phyloP scores from a whole-genome alignment of 2,888 invertebrate genomes.

The Parochlus steinenii region DNA sequence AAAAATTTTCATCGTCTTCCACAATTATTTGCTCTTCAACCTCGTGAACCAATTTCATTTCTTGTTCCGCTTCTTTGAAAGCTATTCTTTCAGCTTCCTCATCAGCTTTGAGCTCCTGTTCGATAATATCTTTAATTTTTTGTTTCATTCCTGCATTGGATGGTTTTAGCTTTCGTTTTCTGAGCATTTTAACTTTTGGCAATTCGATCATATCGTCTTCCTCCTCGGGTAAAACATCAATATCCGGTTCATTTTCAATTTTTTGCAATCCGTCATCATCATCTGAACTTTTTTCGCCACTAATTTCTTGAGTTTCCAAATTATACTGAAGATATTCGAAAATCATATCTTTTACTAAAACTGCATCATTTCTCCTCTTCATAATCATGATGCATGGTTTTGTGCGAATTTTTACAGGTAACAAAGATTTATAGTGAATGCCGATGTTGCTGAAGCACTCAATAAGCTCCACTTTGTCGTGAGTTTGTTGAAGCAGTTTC shows the following conservation, averaged over 20 bases:
- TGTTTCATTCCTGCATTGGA: background rate
- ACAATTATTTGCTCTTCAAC: background rate
- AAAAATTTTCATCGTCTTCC: constrained; percentile 1
- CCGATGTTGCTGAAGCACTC: constrained; percentile 71
- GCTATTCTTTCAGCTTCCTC: constrained; percentile 7
- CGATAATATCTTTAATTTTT: background rate
- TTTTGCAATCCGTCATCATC: too few species aligned
- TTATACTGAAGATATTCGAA: constrained; percentile 1
- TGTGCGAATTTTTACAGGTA: constrained; percentile 65
- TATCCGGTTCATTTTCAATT: too few species aligned
- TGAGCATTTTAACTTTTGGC: constrained; percentile 5
- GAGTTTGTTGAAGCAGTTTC: constrained; percentile 52
- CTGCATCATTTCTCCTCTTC: constrained; percentile 34
- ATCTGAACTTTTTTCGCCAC: constrained; percentile 4
- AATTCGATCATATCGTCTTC: too few species aligned
- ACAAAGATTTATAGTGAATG: constrained; percentile 59
- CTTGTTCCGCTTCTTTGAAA: background rate
- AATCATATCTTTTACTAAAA: constrained; percentile 4
- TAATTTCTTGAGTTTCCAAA: constrained; percentile 1
- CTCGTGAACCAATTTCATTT: background rate
- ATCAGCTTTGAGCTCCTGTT: background rate
- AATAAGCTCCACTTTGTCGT: constrained; percentile 55
- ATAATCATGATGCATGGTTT: constrained; percentile 69
- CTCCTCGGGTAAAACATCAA: too few species aligned
- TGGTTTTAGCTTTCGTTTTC: background rate